Evolutionary conservation across 2,888 invertebrate genomes (phyloP).

Genomic region (Agrilus biguttatus): DNA sequence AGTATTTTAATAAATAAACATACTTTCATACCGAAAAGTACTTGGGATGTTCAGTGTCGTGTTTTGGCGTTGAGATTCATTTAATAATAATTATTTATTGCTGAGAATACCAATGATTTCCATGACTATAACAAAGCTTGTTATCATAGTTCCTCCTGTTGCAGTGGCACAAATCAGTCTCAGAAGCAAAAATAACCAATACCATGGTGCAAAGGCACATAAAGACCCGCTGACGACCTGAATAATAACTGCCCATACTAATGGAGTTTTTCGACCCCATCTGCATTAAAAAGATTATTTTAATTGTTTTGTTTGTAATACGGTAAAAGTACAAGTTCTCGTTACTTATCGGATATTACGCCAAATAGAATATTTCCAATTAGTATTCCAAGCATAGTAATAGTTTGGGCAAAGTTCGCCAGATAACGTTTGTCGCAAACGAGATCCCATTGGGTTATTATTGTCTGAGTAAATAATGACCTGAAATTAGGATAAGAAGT

Average conservation of each 20-base stretch:
- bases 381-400: constrained; percentile 66
- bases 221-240: constrained; percentile 57
- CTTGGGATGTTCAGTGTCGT: no score
- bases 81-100: background rate
- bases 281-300: constrained; percentile 31
- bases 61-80: no score
- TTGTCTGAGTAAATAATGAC: constrained; percentile 53
- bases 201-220: constrained; percentile 57
- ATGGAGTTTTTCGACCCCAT: constrained; percentile 59
- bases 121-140: constrained; percentile 56
- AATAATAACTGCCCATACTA: constrained; percentile 56
- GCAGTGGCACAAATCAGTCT: constrained; percentile 60
- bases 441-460: constrained; percentile 61
- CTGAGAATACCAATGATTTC: constrained; percentile 41
- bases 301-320: background rate
- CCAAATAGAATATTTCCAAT: constrained; percentile 64
- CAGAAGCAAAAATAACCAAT: constrained; percentile 45
- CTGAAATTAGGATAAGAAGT: constrained; percentile 11
- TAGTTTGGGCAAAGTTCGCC: constrained; percentile 59
- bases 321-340: background rate
- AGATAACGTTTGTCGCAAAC: constrained; percentile 52
- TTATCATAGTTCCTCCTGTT: constrained; percentile 74
- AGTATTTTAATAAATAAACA: no score
- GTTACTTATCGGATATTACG: constrained; percentile 60
- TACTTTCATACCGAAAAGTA: no score